Conservation (phyloP, 1,140 invertebrate genomes). For the Brachionus rotundiformis region DNA sequence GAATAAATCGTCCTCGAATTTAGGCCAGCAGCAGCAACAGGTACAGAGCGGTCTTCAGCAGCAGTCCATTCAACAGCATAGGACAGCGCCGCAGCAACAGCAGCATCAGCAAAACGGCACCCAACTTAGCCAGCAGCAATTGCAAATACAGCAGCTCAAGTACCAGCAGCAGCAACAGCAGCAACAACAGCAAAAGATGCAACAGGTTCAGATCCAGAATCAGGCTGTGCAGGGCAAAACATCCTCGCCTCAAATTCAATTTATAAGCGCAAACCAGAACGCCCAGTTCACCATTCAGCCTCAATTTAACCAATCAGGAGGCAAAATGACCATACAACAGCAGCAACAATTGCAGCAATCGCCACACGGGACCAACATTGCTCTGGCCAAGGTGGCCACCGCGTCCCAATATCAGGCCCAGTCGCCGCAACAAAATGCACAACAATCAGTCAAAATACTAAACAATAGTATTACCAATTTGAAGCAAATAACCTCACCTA, state of each 20-base stretch:
- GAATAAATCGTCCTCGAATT: background rate
- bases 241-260: background rate
- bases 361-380: background rate
- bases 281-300: background rate
- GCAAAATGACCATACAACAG: slow-evolving; percentile 32
- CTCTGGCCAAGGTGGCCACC: background rate
- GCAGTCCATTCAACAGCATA: background rate
- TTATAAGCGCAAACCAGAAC: background rate
- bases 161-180: slow-evolving; percentile 41
- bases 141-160: slow-evolving; percentile 24
- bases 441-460: slow-evolving; percentile 30
- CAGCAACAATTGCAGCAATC: slow-evolving; percentile 19
- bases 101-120: slow-evolving; percentile 36
- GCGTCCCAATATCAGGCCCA: background rate
- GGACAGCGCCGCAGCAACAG: background rate
- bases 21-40: slow-evolving; percentile 16
- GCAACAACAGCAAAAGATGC: slow-evolving; percentile 32
- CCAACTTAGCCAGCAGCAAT: background rate
- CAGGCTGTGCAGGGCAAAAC: background rate
- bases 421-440: background rate
- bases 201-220: slow-evolving; percentile 11
- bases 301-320: background rate
- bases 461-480: slow-evolving; percentile 25
- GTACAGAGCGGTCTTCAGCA: slow-evolving; percentile 7
- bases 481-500: slow-evolving; percentile 12